Evolutionary conservation across 2,797 vertebrate genomes (phyloP).

Genomic region (Agapornis canus): DNA sequence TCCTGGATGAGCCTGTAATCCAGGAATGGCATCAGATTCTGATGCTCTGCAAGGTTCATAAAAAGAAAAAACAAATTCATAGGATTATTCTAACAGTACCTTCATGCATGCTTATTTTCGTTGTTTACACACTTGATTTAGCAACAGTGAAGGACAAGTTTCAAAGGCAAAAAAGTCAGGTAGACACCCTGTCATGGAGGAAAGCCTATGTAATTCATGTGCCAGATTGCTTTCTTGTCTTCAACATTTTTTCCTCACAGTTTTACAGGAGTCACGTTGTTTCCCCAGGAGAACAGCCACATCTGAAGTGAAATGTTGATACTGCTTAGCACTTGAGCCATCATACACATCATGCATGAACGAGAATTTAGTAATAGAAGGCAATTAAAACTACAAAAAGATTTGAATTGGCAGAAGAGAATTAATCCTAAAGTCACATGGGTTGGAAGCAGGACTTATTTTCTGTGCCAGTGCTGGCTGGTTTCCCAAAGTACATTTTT

Average conservation of each 20-base stretch:
- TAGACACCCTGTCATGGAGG: background rate
- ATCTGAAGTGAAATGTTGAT: constrained; percentile 19
- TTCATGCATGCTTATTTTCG: background rate
- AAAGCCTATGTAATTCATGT: background rate
- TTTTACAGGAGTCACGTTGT: background rate
- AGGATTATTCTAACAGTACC: background rate
- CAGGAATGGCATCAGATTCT: constrained; percentile 5
- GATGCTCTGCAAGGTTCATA: background rate
- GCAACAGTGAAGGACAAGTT: background rate
- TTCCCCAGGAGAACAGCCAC: background rate
- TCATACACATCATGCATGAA: background rate
- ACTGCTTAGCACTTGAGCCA: constrained; percentile 1
- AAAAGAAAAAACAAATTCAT: constrained; percentile 24
- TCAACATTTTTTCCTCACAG: background rate
- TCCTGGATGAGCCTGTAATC: background rate
- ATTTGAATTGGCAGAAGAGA: background rate
- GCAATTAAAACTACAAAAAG: constrained; percentile 54
- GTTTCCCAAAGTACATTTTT: constrained; percentile 23
- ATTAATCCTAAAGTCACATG: constrained; percentile 45
- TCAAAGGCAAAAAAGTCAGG: constrained; percentile 29
- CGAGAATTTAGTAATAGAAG: constrained; percentile 11
- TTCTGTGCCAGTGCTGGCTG: constrained; percentile 1
- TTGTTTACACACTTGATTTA: background rate
- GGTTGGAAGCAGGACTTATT: constrained; percentile 11
- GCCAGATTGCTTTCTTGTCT: background rate